Percentiles rank a stretch among this genome's conserved stretches.
Conservation (phyloP, 2,113 vertebrate species). For the Bufo bufo region DNA sequence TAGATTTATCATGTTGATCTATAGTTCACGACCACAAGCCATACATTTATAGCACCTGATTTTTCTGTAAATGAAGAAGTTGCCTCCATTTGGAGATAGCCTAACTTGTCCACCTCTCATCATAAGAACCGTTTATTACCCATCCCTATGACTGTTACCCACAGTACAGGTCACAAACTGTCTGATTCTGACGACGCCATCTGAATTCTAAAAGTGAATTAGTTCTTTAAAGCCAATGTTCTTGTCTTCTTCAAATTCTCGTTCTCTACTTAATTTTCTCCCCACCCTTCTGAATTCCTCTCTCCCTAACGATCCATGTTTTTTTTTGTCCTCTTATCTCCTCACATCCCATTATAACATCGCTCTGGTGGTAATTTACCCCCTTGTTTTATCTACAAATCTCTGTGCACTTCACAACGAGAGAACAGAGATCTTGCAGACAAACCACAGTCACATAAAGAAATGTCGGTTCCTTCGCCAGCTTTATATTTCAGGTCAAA, state of each 20-base stretch:
- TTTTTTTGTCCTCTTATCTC: not conserved
- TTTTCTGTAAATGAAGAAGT: too few relatives aligned
- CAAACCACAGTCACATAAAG: constrained; percentile 22
- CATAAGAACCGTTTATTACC: not conserved
- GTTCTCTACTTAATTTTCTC: not conserved
- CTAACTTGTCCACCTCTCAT: too few relatives aligned
- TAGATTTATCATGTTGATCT: not conserved
- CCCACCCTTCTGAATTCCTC: not conserved
- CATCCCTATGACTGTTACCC: not conserved
- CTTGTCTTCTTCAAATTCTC: not conserved
- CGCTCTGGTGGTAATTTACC: not conserved
- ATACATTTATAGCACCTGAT: not conserved
- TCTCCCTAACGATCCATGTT: not conserved
- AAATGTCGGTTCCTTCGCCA: constrained; percentile 26
- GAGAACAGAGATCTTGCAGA: constrained; percentile 9
- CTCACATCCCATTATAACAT: not conserved
- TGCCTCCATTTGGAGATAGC: too few relatives aligned
- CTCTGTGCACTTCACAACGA: not conserved
- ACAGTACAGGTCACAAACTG: not conserved
- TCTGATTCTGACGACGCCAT: too few relatives aligned
- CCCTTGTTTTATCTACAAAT: constrained; percentile 6
- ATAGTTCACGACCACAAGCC: not conserved
- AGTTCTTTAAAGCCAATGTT: too few relatives aligned
- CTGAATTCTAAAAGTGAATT: not conserved
- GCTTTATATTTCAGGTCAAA: constrained; percentile 45